A percentile compares a stretch with the other conserved stretches of the same genome.
phyloP scores from a whole-genome alignment of 35 echinoderm and acorn worm genomes.

The Apostichopus californicus region DNA sequence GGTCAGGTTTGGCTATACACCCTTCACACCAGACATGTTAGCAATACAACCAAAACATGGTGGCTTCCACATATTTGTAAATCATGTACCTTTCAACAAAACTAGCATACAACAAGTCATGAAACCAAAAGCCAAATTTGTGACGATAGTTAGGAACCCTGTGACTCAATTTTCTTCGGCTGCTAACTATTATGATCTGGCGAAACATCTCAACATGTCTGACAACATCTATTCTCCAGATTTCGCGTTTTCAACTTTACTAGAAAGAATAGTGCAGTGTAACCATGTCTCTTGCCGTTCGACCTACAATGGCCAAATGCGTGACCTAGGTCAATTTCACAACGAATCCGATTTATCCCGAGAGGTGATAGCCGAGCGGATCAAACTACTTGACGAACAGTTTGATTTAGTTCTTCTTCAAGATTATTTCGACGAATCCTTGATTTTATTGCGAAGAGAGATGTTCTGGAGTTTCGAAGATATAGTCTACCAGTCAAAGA shows the following conservation, averaged over 20 bases:
- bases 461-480: background rate
- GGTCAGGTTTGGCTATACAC: background rate
- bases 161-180: conserved; percentile 2
- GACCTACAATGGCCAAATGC: background rate
- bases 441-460: background rate
- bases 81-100: conserved; percentile 14
- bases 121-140: background rate
- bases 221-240: background rate
- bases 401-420: background rate
- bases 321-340: background rate
- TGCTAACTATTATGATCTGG: background rate
- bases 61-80: background rate
- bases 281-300: background rate
- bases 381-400: background rate
- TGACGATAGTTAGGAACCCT: background rate
- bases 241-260: background rate
- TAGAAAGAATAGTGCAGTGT: background rate
- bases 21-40: background rate
- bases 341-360: background rate
- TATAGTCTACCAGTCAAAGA: background rate
- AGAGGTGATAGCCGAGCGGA: background rate
- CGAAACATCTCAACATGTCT: background rate
- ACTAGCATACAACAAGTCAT: background rate
- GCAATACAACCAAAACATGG: background rate
- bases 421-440: background rate